Evolutionary conservation across 2,888 invertebrate genomes (phyloP).

Genomic region (Apamea anceps): DNA sequence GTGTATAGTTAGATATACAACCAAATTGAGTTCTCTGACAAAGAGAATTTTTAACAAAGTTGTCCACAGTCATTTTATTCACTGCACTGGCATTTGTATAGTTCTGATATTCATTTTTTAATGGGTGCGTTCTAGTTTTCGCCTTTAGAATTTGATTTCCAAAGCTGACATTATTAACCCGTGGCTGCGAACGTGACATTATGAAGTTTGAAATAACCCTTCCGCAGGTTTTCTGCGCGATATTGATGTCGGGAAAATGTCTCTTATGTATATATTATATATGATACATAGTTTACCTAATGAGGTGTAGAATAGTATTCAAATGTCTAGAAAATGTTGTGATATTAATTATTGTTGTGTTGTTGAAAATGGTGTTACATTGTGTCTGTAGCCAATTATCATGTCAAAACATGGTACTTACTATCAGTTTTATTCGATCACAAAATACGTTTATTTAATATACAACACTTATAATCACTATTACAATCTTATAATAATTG

Average conservation of each 20-base stretch:
- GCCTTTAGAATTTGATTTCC: constrained; percentile 41
- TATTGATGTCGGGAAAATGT: constrained; percentile 41
- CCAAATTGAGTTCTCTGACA: constrained; percentile 13
- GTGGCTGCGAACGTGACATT: constrained; percentile 31
- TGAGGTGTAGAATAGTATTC: not conserved
- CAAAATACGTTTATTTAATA: constrained; percentile 3
- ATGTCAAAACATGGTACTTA: not conserved
- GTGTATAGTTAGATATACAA: not conserved
- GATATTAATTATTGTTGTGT: not conserved
- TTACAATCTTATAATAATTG: not conserved
- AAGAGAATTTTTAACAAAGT: constrained; percentile 13
- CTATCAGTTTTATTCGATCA: not conserved
- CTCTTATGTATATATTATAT: not conserved
- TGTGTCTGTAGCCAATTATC: not conserved
- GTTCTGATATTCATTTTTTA: constrained; percentile 34
- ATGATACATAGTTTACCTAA: constrained; percentile 12
- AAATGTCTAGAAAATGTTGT: not conserved
- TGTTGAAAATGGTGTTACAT: no score
- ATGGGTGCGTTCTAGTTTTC: constrained; percentile 27
- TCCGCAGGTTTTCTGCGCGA: constrained; percentile 26
- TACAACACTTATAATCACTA: not conserved
- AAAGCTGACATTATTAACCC: constrained; percentile 45
- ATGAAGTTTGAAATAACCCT: constrained; percentile 46
- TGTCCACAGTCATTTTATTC: constrained; percentile 27
- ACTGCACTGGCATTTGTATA: constrained; percentile 13